phyloP scores from a whole-genome alignment of 2,113 vertebrate species.

The Muscicapa adusta region DNA sequence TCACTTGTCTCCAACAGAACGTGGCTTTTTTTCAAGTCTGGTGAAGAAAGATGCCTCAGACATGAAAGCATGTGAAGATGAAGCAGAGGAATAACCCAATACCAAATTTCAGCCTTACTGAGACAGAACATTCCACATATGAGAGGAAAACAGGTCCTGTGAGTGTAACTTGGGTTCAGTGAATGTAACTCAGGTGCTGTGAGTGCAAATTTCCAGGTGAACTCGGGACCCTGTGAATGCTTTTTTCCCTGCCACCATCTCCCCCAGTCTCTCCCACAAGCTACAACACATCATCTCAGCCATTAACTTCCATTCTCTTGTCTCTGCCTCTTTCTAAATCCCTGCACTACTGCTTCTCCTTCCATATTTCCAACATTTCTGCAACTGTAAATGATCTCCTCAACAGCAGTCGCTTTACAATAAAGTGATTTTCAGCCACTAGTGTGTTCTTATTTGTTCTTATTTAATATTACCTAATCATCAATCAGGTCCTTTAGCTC shows the following conservation, averaged over 20 bases:
- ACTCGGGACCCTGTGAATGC: rapidly evolving
- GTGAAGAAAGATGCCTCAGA: conserved; percentile 71
- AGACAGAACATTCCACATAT: not conserved
- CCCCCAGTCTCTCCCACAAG: not conserved
- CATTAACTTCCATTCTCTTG: not conserved
- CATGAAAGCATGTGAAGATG: conserved; percentile 51
- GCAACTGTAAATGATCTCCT: not conserved
- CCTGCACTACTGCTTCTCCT: not conserved
- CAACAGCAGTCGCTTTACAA: not conserved
- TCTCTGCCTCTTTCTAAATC: not conserved
- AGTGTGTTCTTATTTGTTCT: not conserved
- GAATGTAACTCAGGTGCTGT: not conserved
- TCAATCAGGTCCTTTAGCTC: not conserved
- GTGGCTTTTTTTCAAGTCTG: conserved; percentile 22
- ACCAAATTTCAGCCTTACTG: not conserved
- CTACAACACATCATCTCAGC: not conserved
- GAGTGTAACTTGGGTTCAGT: not conserved
- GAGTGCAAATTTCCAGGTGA: not conserved
- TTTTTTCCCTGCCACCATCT: not conserved
- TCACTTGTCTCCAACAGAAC: conserved; percentile 62
- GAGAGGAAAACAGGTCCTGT: not conserved
- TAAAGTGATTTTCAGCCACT: conserved; percentile 30
- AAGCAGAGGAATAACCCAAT: not conserved
- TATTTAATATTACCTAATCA: not conserved
- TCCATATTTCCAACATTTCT: not conserved